Evolutionary conservation across 2,888 invertebrate genomes (phyloP), one percentile per base, ranked within the genome.

Genomic region (Pherbina coryleti): DNA sequence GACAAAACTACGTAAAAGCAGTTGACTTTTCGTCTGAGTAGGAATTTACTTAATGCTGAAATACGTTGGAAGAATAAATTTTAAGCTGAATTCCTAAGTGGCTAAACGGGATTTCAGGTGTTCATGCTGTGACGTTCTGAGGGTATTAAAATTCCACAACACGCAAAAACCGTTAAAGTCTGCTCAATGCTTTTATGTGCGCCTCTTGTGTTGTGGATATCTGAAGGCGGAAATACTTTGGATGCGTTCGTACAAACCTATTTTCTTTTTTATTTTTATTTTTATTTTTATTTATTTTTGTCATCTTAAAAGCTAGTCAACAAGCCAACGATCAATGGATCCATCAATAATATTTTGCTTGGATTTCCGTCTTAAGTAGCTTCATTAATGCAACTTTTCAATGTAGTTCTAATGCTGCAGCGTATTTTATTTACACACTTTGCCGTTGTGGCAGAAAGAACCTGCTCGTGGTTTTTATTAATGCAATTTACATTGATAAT

Each of bases 81-180:
- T 44, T 7, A 11, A 44, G 44, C 44, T 44, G 44, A 11, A 44
- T 69, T 51, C 5, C 51, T 51, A 49, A 69, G 69, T 51, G 69
- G 69, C 69, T 69, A 22, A 69, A 69, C 69, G 69, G 69, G 49
- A 69, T 69, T 69, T 69, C 69, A 69, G 69, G 69, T 69, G 51
- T 51, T 51, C 51, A 28, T 28, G 69, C 69, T 49, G 51, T 17
- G 49, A 37, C 22, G 17, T 69, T 69, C 69, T 51, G 51, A 44
- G n/a, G 69, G 69, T 51, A 69, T 69, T 69, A 69, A 69, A 69
- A 69, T 69, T 69, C 69, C 69, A 69, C 17, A 25, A 22, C 28
- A 44, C 25, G 69, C 44, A 22, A 37, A 60, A 28, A 66, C 49
- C 49, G 67, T 67, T 67, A 51, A 37, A 14, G 17, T 51, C 66